Evolutionary conservation across 2,113 vertebrate species (phyloP).

Genomic region (Neolamprologus longior): DNA sequence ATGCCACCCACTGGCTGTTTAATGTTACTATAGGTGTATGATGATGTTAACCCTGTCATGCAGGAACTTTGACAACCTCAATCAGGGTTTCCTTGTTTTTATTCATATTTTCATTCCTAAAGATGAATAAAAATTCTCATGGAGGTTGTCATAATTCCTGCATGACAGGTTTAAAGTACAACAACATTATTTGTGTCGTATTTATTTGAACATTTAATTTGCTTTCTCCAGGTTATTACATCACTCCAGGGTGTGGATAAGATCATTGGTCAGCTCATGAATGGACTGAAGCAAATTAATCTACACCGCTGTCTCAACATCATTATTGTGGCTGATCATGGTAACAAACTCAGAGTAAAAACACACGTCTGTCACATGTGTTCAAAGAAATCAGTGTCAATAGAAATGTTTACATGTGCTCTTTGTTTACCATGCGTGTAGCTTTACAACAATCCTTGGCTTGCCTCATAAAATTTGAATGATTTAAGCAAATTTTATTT

Average conservation of each 20-base stretch:
- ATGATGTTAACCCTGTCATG: not conserved
- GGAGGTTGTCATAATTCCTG: not conserved
- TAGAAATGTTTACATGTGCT: not conserved
- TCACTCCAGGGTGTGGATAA: constrained; percentile 62
- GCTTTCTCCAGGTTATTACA: constrained; percentile 49
- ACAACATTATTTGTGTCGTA: not conserved
- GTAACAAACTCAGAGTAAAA: constrained; percentile 25
- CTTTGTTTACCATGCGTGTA: not conserved
- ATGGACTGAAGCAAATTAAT: constrained; percentile 69
- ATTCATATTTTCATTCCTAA: not conserved
- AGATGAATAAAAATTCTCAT: not conserved
- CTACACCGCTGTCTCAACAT: constrained; percentile 73
- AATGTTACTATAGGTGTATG: not conserved
- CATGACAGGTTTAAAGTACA: not conserved
- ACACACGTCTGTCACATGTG: not conserved
- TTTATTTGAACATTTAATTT: not conserved
- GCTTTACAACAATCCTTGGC: not conserved
- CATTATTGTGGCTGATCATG: constrained; percentile 72
- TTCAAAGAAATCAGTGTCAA: no score
- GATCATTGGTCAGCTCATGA: constrained; percentile 70
- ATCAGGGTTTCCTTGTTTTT: not conserved
- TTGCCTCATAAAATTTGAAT: not conserved
- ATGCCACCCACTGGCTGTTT: not conserved
- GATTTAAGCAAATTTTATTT: not conserved
- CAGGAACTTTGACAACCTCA: not conserved